A percentile compares a stretch with the other conserved stretches of the same genome.
These are phyloP conservation scores for Parazoanthus darwini DNA, from an alignment of 92 coral and sea anemone genomes.

Conservation along the genomic window DNA sequence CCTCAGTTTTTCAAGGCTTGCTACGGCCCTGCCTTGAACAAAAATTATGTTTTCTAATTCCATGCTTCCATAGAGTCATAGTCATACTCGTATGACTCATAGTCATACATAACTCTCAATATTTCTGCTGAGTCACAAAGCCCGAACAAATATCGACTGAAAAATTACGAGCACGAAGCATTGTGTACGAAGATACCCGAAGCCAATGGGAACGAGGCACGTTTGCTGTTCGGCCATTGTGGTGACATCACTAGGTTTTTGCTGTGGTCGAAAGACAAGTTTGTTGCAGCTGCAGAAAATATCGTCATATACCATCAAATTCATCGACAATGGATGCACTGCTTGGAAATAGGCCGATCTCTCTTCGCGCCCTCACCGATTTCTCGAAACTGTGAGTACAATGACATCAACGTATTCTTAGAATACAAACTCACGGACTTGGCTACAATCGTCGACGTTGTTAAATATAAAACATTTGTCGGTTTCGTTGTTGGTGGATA, in stretches of 20 bases:
- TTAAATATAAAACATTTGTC: background rate
- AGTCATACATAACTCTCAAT: too few species aligned
- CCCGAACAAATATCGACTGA: slow-evolving; percentile 26
- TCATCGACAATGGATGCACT: slow-evolving; percentile 68
- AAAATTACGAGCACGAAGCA: slow-evolving; percentile 11
- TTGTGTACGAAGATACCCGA: slow-evolving; percentile 48
- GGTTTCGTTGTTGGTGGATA: background rate
- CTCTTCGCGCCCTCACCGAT: slow-evolving; percentile 82
- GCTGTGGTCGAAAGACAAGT: slow-evolving; percentile 16
- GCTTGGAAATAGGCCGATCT: slow-evolving; percentile 83
- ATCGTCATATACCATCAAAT: background rate
- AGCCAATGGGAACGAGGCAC: slow-evolving; percentile 68
- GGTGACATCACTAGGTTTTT: slow-evolving; percentile 59
- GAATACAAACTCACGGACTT: too few species aligned
- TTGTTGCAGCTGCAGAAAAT: slow-evolving; percentile 15
- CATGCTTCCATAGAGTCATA: too few species aligned
- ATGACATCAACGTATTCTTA: background rate
- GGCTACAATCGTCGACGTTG: background rate
- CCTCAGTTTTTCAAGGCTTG: too few species aligned
- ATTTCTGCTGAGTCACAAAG: too few species aligned
- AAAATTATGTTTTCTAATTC: too few species aligned
- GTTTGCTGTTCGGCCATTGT: slow-evolving; percentile 53
- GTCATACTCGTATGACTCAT: too few species aligned
- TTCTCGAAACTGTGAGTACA: slow-evolving; percentile 93
- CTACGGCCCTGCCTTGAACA: too few species aligned